Evolutionary conservation across 2,888 invertebrate genomes (phyloP).

Genomic region (Hirtodrosophila duncani): DNA sequence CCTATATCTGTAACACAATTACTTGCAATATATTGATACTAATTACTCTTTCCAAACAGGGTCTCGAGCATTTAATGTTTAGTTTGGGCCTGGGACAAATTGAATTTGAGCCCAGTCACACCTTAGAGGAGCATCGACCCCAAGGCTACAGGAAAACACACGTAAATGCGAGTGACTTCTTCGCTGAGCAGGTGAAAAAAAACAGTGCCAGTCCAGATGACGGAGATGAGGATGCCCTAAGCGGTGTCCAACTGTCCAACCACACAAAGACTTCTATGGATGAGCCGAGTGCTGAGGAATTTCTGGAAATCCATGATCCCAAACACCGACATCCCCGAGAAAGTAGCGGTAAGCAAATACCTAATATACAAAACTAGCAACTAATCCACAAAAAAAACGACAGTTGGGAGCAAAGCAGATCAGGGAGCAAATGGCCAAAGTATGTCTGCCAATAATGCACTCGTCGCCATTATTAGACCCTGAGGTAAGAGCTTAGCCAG

Average conservation of each 20-base stretch:
- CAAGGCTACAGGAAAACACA: constrained; percentile 58
- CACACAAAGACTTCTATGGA: constrained; percentile 9
- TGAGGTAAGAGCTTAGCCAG: no score
- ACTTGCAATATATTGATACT: not conserved
- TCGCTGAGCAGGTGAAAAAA: constrained; percentile 2
- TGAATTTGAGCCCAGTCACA: constrained; percentile 79
- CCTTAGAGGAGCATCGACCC: constrained; percentile 75
- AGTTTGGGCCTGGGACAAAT: constrained; percentile 83
- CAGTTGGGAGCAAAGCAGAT: no score
- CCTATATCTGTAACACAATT: not conserved
- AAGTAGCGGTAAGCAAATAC: constrained; percentile 73
- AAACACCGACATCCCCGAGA: constrained; percentile 77
- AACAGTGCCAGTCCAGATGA: no score
- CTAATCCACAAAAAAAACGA: not conserved
- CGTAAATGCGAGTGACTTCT: constrained; percentile 7
- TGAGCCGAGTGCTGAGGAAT: constrained; percentile 53
- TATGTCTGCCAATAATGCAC: no score
- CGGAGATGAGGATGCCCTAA: constrained; percentile 35
- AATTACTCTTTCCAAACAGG: constrained; percentile 77
- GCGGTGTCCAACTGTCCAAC: constrained; percentile 38
- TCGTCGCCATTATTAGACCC: no score
- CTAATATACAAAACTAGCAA: not conserved
- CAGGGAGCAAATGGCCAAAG: no score
- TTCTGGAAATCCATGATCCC: constrained; percentile 77
- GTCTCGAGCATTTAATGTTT: constrained; percentile 84